Percentiles rank a stretch among this genome's conserved stretches.
Evolutionary conservation across 2,888 invertebrate species (phyloP).

Genomic region (Periphyllus acericola): DNA sequence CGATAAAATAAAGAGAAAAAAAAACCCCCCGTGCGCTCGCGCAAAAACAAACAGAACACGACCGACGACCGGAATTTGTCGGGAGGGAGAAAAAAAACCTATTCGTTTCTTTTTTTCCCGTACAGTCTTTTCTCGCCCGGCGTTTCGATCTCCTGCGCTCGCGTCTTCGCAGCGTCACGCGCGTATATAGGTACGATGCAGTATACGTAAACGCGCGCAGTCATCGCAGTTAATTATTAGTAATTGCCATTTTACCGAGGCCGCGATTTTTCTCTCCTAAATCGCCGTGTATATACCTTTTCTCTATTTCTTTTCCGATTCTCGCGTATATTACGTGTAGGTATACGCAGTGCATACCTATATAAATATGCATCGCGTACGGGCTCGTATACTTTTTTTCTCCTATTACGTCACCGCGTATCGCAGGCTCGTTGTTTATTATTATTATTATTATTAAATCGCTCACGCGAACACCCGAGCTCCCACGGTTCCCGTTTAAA

Average conservation of each 20-base stretch:
- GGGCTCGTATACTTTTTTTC: neutral
- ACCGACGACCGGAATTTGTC: neutral
- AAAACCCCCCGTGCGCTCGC: neutral
- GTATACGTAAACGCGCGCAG: neutral
- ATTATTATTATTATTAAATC: conserved; percentile 11
- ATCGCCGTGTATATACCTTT: neutral
- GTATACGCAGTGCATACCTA: too few relatives aligned
- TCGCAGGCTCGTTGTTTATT: neutral
- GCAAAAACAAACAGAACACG: neutral
- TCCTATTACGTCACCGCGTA: conserved; percentile 9
- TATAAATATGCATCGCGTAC: neutral
- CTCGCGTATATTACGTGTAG: neutral
- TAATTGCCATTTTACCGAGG: neutral
- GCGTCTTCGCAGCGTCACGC: neutral
- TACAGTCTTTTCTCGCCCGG: neutral
- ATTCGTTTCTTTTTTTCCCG: neutral
- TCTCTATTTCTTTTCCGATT: neutral
- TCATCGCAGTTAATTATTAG: conserved; percentile 22
- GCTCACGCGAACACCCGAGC: conserved; percentile 24
- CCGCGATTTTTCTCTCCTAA: neutral
- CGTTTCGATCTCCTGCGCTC: neutral
- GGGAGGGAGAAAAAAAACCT: neutral
- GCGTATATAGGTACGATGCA: neutral
- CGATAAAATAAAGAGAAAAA: neutral
- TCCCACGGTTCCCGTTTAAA: conserved; percentile 27